Evolutionary conservation across 2,888 invertebrate species (phyloP).

Genomic region (Phytoseiulus persimilis): DNA sequence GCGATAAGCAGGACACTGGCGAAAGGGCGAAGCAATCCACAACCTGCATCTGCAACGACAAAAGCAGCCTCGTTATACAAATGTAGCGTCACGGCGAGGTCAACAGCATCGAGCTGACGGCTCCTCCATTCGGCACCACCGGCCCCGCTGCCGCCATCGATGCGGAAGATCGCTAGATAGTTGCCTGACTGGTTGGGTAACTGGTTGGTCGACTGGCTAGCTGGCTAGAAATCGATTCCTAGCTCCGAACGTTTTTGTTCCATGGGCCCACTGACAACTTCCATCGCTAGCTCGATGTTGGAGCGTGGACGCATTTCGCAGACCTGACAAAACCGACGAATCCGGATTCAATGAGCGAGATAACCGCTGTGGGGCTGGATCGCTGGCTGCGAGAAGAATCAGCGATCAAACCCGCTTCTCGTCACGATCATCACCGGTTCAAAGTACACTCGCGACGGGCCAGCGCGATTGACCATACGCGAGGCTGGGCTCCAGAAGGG

Average conservation of each 20-base stretch:
- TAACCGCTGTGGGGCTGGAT: background rate
- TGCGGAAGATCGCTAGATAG: background rate
- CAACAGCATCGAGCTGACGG: background rate
- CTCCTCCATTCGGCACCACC: background rate
- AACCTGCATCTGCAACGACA: conserved; percentile 17
- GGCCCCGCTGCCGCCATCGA: background rate
- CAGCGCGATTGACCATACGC: background rate
- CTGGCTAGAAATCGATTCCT: background rate
- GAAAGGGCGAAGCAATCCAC: conserved; percentile 6
- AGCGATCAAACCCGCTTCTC: background rate
- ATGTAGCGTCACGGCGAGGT: background rate
- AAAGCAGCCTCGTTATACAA: background rate
- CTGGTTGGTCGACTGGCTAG: background rate
- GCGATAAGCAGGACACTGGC: background rate
- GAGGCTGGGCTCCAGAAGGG: background rate
- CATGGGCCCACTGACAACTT: background rate
- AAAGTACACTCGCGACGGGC: background rate
- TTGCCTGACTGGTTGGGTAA: background rate
- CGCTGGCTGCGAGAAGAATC: background rate
- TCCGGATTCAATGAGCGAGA: no score
- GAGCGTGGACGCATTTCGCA: background rate
- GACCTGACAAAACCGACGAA: no score
- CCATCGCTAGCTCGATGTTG: background rate
- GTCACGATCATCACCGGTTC: background rate
- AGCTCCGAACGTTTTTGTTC: background rate